Evolutionary conservation across 2,113 vertebrate species (phyloP), one percentile per base, ranked within the genome.

Genomic region (Ptychochromis oligacanthus): DNA sequence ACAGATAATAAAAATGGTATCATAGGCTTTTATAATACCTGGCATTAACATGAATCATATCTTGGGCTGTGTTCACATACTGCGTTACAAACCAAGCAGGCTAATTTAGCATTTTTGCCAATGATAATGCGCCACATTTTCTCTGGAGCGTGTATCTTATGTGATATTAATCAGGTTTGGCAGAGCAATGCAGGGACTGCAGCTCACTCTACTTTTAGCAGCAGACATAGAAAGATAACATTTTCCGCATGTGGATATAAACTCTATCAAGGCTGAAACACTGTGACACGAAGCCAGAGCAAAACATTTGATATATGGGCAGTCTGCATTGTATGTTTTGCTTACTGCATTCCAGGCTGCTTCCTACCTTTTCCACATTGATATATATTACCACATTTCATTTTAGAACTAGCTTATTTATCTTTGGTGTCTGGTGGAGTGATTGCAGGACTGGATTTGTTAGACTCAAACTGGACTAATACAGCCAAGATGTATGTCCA

Each of bases 401-500:
- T 75, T 86, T 79, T 52, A 80, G 31, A 76, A 9, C 36, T 14
- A 4, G 20, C 59, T 54, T 22, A 52, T 79, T 22, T 74, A 20
- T 75, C 26, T 28, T 57, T 28, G 54, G 24, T 78, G 17, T 31
- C 79, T 62, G 59, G 34, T 22, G 10, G 64, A 54, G 43, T 26
- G 34, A 82, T 54, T 57, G 34, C 75, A 38, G 14, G 34, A 61
- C 22, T 55, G n/a, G 14, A 62, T 20, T n/a, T 22, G 17, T 60
- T 34, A 1, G n/a, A 20, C 65, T 7, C 43, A 15, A 15, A n/a
- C 38, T 14, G 38, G 26, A 13, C 13, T 52, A 31, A 55, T 22
- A 54, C 18, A 57, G 57, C 72, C 15, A 18, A 15, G 86, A 55
- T 76, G 1, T 52, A 54, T 65, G 64, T 85, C 70, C 15, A 91